These are phyloP conservation scores for Drosophila obscura DNA, from an alignment of 1,140 invertebrate genomes.

Conservation along the genomic window DNA sequence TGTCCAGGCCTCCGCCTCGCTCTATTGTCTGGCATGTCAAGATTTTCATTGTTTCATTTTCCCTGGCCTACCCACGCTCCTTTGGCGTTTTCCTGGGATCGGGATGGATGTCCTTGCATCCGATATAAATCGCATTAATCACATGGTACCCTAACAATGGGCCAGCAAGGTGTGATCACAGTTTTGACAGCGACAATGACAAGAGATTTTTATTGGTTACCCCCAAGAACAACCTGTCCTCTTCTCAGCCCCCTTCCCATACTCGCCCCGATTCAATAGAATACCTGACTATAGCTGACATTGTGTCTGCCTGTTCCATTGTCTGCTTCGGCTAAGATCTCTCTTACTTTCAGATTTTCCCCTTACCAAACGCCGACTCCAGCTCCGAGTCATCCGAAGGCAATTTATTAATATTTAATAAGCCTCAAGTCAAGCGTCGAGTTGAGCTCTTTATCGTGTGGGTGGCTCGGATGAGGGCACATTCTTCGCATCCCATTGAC, in stretches of 20 bases:
- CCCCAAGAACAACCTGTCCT: slow-evolving; percentile 47
- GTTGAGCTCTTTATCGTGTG: slow-evolving; percentile 59
- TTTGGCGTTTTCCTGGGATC: slow-evolving; percentile 52
- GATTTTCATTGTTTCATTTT: slow-evolving; percentile 40
- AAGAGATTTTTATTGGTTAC: slow-evolving; percentile 52
- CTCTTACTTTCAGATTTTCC: slow-evolving; percentile 19
- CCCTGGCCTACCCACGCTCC: neutral
- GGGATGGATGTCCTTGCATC: slow-evolving; percentile 33
- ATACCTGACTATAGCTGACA: slow-evolving; percentile 51
- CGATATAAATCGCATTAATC: slow-evolving; percentile 80
- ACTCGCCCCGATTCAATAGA: slow-evolving; percentile 31
- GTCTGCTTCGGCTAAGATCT: slow-evolving; percentile 36
- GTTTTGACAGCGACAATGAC: slow-evolving; percentile 73
- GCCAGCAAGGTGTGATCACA: slow-evolving; percentile 64
- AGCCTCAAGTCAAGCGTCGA: slow-evolving; percentile 26
- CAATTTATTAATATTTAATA: slow-evolving; percentile 69
- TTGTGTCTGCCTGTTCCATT: slow-evolving; percentile 52
- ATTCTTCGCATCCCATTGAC: slow-evolving; percentile 49
- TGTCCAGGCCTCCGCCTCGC: slow-evolving; percentile 10
- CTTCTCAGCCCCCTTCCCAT: slow-evolving; percentile 5
- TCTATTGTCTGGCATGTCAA: slow-evolving; percentile 23
- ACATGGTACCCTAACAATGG: slow-evolving; percentile 37
- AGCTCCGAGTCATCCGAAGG: slow-evolving; percentile 34
- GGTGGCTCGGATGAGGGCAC: slow-evolving; percentile 59
- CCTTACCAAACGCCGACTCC: slow-evolving; percentile 18